Evolutionary conservation across 2,113 vertebrate species (phyloP).

Genomic region (Psammodynastes pulverulentus): DNA sequence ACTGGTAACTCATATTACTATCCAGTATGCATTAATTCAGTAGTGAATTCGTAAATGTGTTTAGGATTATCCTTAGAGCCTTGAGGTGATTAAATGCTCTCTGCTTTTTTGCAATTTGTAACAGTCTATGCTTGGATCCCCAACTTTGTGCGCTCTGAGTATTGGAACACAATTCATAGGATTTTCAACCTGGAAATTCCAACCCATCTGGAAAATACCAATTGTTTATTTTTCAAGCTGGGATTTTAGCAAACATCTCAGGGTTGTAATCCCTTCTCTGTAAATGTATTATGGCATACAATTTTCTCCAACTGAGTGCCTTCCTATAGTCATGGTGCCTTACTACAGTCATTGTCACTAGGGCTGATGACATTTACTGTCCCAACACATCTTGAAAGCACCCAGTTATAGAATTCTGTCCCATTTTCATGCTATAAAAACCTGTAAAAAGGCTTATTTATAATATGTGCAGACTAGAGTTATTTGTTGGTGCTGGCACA

Average conservation of each 20-base stretch:
- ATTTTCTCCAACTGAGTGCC: background rate
- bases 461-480: background rate
- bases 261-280: background rate
- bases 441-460: background rate
- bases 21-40: background rate
- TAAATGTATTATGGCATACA: background rate
- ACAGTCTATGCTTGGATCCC: background rate
- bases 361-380: background rate
- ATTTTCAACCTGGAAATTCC: background rate
- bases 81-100: background rate
- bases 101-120: background rate
- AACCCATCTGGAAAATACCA: background rate
- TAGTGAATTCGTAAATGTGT: background rate
- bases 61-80: background rate
- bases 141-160: background rate
- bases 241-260: background rate
- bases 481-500: background rate
- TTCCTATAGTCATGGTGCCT: too few species aligned
- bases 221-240: background rate
- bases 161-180: background rate
- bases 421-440: background rate
- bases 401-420: background rate
- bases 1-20: background rate
- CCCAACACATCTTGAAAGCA: background rate
- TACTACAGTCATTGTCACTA: background rate